A percentile compares a stretch with the other conserved stretches of the same genome.
phyloP scores from a whole-genome alignment of 2,113 vertebrate species.

The Aspidoscelis tigris region DNA sequence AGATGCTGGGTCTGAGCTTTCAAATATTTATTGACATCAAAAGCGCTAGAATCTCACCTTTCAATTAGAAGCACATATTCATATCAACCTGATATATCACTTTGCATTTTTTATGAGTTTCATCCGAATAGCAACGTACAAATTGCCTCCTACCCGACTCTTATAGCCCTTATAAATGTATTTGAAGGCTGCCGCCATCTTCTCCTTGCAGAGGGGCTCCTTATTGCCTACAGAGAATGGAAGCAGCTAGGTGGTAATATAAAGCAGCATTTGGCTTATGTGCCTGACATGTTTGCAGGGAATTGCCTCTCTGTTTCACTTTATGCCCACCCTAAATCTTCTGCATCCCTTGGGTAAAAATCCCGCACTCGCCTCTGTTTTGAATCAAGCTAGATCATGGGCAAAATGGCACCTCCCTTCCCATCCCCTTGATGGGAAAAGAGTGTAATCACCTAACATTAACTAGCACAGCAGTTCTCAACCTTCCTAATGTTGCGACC shows the following conservation, averaged over 20 bases:
- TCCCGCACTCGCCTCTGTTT: slow-evolving; percentile 61
- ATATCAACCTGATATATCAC: not conserved
- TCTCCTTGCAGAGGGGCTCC: not conserved
- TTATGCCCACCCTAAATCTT: slow-evolving; percentile 16
- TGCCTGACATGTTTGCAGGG: slow-evolving; percentile 2
- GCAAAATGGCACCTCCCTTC: too few relatives aligned
- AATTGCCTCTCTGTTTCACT: slow-evolving; percentile 1
- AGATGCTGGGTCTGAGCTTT: not conserved
- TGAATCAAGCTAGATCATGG: slow-evolving; percentile 39
- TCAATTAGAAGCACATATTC: not conserved
- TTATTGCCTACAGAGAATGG: not conserved
- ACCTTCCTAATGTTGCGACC: too few relatives aligned
- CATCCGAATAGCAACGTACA: not conserved
- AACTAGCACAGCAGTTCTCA: too few relatives aligned
- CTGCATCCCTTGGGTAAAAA: slow-evolving; percentile 44
- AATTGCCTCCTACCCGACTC: not conserved
- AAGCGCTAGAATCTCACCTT: not conserved
- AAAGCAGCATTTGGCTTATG: slow-evolving; percentile 14
- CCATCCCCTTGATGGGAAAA: too few relatives aligned
- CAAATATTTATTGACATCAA: not conserved
- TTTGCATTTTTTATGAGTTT: not conserved
- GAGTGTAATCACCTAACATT: too few relatives aligned
- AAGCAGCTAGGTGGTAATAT: slow-evolving; percentile 24
- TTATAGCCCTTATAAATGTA: not conserved
- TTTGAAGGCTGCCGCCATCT: not conserved